Evolutionary conservation across 2,888 invertebrate species (phyloP).

Genomic region (Cephus rjabovi): DNA sequence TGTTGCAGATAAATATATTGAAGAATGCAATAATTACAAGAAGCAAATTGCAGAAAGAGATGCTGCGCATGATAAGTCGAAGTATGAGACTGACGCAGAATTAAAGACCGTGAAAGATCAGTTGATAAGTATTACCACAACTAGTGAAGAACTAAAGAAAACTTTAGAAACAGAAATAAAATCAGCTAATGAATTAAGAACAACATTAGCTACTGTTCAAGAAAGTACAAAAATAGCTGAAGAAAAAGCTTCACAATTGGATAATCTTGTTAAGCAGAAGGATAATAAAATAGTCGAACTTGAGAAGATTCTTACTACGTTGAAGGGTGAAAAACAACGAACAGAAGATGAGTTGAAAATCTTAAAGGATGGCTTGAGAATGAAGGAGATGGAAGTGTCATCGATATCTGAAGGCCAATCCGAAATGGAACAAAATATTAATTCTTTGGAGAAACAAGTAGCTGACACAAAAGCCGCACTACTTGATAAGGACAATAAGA

Average conservation of each 20-base stretch:
- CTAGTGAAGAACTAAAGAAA: slow-evolving; percentile 31
- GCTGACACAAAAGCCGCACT: slow-evolving; percentile 34
- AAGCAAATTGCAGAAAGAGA: slow-evolving; percentile 68
- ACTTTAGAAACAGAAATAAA: slow-evolving; percentile 26
- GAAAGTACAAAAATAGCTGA: slow-evolving; percentile 22
- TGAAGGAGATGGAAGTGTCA: slow-evolving; percentile 68
- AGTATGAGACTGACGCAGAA: slow-evolving; percentile 66
- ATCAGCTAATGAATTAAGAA: slow-evolving; percentile 29
- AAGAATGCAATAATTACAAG: slow-evolving; percentile 69
- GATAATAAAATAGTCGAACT: slow-evolving; percentile 30
- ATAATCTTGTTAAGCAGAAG: slow-evolving; percentile 25
- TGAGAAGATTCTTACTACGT: slow-evolving; percentile 66
- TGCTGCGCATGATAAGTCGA: slow-evolving; percentile 66
- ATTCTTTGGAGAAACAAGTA: slow-evolving; percentile 43
- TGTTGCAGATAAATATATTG: slow-evolving; percentile 67
- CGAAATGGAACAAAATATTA: slow-evolving; percentile 68
- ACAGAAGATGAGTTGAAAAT: slow-evolving; percentile 69
- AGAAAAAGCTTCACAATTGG: slow-evolving; percentile 19
- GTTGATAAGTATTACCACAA: slow-evolving; percentile 5
- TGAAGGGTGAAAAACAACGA: slow-evolving; percentile 68
- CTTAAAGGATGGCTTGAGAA: slow-evolving; percentile 68
- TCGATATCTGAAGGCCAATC: slow-evolving; percentile 69
- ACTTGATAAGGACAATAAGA: slow-evolving; percentile 36
- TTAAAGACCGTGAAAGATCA: slow-evolving; percentile 13
- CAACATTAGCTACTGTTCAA: slow-evolving; percentile 25